Evolutionary conservation across 2,888 invertebrate genomes (phyloP), one percentile per base, ranked within the genome.

Genomic region (Scaptomyza cyrtandrae): DNA sequence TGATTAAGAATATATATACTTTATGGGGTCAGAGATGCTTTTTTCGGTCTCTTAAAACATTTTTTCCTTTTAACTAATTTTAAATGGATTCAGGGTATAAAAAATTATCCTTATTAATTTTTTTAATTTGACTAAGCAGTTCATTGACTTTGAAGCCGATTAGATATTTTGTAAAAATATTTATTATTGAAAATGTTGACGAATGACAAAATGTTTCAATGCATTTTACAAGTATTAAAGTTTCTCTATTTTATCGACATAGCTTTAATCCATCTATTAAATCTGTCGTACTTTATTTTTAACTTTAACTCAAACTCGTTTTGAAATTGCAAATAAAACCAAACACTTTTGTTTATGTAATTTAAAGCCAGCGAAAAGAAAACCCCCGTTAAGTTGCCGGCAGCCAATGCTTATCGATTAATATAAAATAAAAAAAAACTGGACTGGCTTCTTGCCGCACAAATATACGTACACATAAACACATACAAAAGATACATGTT

Each of bases 371-470:
- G 11, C 31, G 9, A 24, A 24, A n/a, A 33, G 11, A 48, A 50
- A 50, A 35, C n/a, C 19, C 3, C 13, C 24, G 19, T 16, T 13
- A 19, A 35, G 27, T 29, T 6, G 2, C n/a, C 6, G 1, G 11
- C 19, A 35, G 39, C 11, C 24, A 65, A 37, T n/a, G 24, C 14
- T 31, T 10, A 53, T 29, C 19, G 7, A 46, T 53, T 41, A 62
- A 35, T 27, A 10, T 31, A 49, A 24, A 24, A 11, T n/a, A 6
- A 4, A 46, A 46, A 24, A 19, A 48, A 19, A 50, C 55, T 35
- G 41, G 31, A 46, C 33, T 50, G 16, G n/a, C 16, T 69, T 71
- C 49, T 68, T 49, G 19, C 48, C 35, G 24, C 29, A 61, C 39
- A 37, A 33, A 19, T 37, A 24, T 16, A 29, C 13, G 13, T 13